Conservation (phyloP, 2,113 vertebrate species). For the Dromiciops gliroides region DNA sequence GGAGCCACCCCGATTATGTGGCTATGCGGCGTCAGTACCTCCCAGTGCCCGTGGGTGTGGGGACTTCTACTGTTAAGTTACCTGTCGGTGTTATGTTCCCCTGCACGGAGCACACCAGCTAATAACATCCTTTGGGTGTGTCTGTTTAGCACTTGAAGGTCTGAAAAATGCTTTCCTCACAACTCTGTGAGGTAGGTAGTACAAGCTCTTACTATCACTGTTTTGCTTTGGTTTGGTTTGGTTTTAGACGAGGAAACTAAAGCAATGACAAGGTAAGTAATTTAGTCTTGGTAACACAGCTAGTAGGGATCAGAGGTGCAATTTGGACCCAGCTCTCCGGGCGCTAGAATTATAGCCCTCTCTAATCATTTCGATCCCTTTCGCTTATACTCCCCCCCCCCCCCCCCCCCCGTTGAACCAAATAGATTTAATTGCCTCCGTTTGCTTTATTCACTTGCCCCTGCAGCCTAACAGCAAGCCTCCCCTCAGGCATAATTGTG, state of each 20-base stretch:
- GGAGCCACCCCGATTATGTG: too few species aligned
- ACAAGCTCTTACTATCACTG: background rate
- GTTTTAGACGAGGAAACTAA: background rate
- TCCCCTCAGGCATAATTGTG: background rate
- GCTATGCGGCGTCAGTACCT: background rate
- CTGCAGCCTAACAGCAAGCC: background rate
- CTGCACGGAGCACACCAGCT: background rate
- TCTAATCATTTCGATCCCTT: background rate
- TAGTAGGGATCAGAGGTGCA: background rate
- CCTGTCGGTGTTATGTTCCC: background rate
- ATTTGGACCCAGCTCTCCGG: background rate
- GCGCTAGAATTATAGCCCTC: too few species aligned
- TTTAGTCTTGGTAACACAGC: background rate
- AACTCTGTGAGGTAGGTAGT: background rate
- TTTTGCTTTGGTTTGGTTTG: too few species aligned
- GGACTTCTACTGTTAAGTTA: background rate
- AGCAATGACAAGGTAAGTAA: background rate
- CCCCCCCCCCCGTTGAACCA: background rate
- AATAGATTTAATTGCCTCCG: background rate
- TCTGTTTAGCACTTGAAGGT: background rate
- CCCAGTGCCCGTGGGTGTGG: background rate
- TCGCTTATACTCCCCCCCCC: too few species aligned
- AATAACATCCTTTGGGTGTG: background rate
- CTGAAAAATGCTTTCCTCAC: background rate
- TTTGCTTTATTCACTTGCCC: background rate